Conservation (phyloP, 2,113 vertebrate species). For the Stigmatopora argus region DNA sequence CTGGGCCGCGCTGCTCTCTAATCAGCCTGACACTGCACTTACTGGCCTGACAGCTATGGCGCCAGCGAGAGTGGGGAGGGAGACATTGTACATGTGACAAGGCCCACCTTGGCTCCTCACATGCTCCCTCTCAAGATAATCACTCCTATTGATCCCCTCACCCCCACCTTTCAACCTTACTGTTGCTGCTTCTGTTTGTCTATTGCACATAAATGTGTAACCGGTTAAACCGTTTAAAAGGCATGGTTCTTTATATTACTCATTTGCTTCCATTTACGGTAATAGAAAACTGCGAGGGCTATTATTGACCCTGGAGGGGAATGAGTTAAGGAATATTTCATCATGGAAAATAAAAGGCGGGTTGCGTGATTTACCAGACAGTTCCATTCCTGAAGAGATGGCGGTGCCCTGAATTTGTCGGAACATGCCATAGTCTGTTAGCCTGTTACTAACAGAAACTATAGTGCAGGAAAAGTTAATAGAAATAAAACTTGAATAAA, state of each 20-base stretch:
- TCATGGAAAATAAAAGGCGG: too few relatives aligned
- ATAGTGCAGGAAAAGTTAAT: too few relatives aligned
- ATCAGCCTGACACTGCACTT: slow-evolving; percentile 62
- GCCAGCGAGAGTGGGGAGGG: slow-evolving; percentile 32
- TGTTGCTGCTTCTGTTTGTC: slow-evolving; percentile 38
- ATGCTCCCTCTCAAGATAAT: slow-evolving; percentile 62
- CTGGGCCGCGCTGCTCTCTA: slow-evolving; percentile 56
- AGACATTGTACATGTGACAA: slow-evolving; percentile 49
- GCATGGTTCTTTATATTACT: neutral
- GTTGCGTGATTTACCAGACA: too few relatives aligned
- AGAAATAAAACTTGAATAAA: too few relatives aligned
- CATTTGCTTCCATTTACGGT: too few relatives aligned
- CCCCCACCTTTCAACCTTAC: slow-evolving; percentile 39
- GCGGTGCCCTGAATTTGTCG: too few relatives aligned
- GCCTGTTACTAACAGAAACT: too few relatives aligned
- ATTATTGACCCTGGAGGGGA: too few relatives aligned
- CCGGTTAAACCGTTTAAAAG: neutral
- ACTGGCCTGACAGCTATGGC: slow-evolving; percentile 65
- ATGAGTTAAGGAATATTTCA: too few relatives aligned
- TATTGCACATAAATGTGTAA: slow-evolving; percentile 14
- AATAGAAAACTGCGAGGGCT: too few relatives aligned
- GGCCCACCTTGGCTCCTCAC: slow-evolving; percentile 56
- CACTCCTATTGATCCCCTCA: slow-evolving; percentile 54
- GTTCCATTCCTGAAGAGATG: too few relatives aligned
- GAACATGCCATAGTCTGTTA: too few relatives aligned